These are phyloP conservation scores for Parapsyche elsis DNA, from an alignment of 1,140 invertebrate species.

Conservation along the genomic window DNA sequence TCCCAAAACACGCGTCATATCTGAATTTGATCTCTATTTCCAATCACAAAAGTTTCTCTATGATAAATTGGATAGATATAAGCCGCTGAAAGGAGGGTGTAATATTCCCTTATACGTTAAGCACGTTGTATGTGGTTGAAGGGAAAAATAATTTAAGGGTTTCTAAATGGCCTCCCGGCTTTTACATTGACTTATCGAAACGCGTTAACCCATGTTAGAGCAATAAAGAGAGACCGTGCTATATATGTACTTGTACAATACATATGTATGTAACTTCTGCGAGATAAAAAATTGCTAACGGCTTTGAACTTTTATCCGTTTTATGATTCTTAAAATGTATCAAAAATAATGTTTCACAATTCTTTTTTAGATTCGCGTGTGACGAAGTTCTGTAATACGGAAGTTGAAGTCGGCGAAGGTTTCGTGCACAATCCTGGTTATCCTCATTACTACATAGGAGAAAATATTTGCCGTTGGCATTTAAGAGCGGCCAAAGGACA, in stretches of 20 bases:
- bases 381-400: conserved; percentile 69
- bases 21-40: not conserved
- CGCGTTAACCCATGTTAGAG: not conserved
- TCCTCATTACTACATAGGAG: conserved; percentile 72
- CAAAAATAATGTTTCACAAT: not conserved
- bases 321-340: not conserved
- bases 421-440: conserved; percentile 73
- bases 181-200: conserved; percentile 1
- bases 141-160: not conserved
- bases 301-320: not conserved
- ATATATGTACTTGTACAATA: too few species aligned
- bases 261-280: too few species aligned
- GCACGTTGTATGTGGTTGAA: not conserved
- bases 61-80: conserved; percentile 17
- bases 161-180: not conserved
- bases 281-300: too few species aligned
- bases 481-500: conserved; percentile 67
- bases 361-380: conserved; percentile 62
- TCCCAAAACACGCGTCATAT: not conserved
- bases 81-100: not conserved
- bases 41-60: conserved; percentile 11
- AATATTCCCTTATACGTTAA: too few species aligned
- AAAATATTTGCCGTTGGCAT: conserved; percentile 68
- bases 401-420: conserved; percentile 67
- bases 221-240: not conserved